A percentile compares a stretch with the other conserved stretches of the same genome.
phyloP scores from a whole-genome alignment of 2,797 vertebrate species.

The Meriones psammophilus region DNA sequence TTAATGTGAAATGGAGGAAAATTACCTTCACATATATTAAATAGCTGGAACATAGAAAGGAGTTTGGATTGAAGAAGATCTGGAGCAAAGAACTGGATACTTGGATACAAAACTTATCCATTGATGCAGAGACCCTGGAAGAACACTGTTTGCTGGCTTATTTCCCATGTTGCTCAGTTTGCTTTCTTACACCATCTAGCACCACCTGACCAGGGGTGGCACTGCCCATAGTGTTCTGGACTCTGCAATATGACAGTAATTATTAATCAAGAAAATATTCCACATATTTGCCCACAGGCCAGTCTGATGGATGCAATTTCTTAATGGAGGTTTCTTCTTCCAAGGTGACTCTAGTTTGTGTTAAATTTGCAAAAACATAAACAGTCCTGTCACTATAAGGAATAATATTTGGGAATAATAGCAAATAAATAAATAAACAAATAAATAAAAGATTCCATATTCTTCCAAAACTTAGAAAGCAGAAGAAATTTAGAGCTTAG shows the following conservation, averaged over 20 bases:
- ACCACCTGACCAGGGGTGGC: not conserved
- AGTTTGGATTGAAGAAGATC: not conserved
- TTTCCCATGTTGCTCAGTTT: not conserved
- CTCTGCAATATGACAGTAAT: not conserved
- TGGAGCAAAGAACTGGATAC: not conserved
- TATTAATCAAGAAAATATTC: not conserved
- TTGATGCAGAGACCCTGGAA: not conserved
- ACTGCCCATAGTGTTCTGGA: not conserved
- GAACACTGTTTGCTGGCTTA: not conserved
- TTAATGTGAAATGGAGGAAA: constrained; percentile 26
- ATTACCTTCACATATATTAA: constrained; percentile 6
- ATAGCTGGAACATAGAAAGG: not conserved
- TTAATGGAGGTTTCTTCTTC: not conserved
- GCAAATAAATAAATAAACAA: not conserved
- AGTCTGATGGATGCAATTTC: not conserved
- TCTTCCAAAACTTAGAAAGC: not conserved
- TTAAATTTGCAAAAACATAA: not conserved
- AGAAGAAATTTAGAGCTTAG: not conserved
- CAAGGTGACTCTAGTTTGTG: not conserved
- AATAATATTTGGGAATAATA: not conserved
- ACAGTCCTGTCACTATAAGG: not conserved
- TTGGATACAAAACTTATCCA: not conserved
- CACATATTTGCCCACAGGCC: not conserved
- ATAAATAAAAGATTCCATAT: not conserved
- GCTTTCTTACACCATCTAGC: not conserved